phyloP scores from a whole-genome alignment of 1,140 invertebrate species.

The Diorhabda sublineata region DNA sequence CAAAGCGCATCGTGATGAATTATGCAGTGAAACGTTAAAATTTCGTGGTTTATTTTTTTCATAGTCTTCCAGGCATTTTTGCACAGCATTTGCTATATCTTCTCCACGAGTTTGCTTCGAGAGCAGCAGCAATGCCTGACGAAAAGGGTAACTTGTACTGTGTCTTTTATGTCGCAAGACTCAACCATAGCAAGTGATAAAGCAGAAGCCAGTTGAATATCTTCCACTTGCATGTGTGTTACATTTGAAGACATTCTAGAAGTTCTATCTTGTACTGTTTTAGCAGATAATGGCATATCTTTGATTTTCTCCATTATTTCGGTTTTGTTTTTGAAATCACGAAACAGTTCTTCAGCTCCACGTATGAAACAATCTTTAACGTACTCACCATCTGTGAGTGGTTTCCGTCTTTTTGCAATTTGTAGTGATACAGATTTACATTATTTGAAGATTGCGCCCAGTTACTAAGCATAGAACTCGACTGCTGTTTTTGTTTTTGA shows the following conservation, averaged over 20 bases:
- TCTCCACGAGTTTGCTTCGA: no score
- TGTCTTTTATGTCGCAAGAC: background rate
- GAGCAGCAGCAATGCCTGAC: no score
- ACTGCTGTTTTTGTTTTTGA: constrained; percentile 32
- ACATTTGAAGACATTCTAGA: constrained; percentile 40
- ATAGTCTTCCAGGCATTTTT: no score
- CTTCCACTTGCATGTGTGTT: constrained; percentile 34
- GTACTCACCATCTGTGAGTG: constrained; percentile 41
- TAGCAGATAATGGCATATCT: no score
- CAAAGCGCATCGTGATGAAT: constrained; percentile 32
- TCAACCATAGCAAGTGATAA: constrained; percentile 39
- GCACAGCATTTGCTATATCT: constrained; percentile 10
- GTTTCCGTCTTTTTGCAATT: constrained; percentile 41
- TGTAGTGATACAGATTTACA: constrained; percentile 36
- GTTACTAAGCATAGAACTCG: constrained; percentile 35
- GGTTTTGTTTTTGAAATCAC: background rate
- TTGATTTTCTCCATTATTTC: no score
- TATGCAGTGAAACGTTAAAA: constrained; percentile 39
- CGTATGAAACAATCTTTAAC: constrained; percentile 34
- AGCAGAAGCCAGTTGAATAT: constrained; percentile 31
- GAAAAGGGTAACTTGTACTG: no score
- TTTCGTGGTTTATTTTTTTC: constrained; percentile 40
- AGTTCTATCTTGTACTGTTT: constrained; percentile 34
- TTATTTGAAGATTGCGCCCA: constrained; percentile 41
- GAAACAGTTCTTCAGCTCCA: constrained; percentile 34